These are phyloP conservation scores for Microctonus brassicae DNA, from an alignment of 2,888 invertebrate genomes.

Conservation along the genomic window DNA sequence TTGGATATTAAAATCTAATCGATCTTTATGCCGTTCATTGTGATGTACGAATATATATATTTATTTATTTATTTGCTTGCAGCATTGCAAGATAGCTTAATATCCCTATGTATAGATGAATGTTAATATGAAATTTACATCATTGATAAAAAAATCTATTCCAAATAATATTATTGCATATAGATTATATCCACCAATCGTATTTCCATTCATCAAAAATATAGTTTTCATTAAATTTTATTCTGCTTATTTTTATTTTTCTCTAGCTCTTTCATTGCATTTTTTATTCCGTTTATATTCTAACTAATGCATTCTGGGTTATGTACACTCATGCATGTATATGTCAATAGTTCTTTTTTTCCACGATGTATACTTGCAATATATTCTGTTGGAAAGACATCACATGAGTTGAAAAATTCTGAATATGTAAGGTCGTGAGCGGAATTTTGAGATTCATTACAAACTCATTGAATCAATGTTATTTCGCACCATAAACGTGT, in stretches of 20 bases:
- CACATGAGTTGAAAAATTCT: not conserved
- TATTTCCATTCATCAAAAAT: not conserved
- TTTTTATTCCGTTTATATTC: not conserved
- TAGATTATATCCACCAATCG: not conserved
- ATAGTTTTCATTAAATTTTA: not conserved
- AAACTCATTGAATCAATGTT: conserved; percentile 14
- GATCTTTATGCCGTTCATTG: not conserved
- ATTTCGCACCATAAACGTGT: not conserved
- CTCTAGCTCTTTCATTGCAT: not conserved
- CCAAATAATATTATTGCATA: not conserved
- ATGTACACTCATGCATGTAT: not conserved
- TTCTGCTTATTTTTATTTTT: not conserved
- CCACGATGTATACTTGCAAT: too few relatives aligned
- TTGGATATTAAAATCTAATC: conserved; percentile 22
- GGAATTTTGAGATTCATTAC: conserved; percentile 7
- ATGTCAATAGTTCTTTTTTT: not conserved
- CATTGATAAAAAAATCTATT: conserved; percentile 9
- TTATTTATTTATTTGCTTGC: not conserved
- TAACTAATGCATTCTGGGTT: not conserved
- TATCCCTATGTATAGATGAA: not conserved
- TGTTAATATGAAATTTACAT: not conserved
- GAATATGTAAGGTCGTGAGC: not conserved
- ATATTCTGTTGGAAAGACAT: not conserved
- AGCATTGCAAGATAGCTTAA: not conserved
- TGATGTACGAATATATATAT: not conserved